Percentiles rank a stretch among this genome's conserved stretches.
phyloP scores from a whole-genome alignment of 2,797 vertebrate genomes.

The Lates japonicus region DNA sequence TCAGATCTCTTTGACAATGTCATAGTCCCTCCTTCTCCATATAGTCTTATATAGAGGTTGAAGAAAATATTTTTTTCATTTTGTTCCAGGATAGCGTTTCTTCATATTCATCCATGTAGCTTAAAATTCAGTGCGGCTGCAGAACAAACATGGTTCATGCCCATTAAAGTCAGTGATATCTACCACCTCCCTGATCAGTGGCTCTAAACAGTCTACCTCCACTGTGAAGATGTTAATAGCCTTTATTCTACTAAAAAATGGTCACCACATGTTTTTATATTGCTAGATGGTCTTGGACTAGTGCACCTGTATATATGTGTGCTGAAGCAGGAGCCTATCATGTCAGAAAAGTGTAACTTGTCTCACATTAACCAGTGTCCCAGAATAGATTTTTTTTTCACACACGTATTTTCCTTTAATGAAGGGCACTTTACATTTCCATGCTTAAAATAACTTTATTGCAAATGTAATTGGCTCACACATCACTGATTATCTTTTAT shows the following conservation, averaged over 20 bases:
- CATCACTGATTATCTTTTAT: conserved; percentile 45
- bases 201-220: not conserved
- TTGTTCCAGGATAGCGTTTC: not conserved
- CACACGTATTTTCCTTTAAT: conserved; percentile 21
- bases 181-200: not conserved
- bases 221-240: not conserved
- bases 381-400: too few species aligned
- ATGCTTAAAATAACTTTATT: conserved; percentile 41
- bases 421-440: conserved; percentile 19
- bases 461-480: conserved; percentile 26
- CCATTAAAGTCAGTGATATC: not conserved
- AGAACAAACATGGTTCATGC: not conserved
- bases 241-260: not conserved
- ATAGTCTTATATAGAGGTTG: too few species aligned
- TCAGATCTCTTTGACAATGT: not conserved
- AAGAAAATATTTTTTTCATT: not conserved
- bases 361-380: too few species aligned
- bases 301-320: too few species aligned
- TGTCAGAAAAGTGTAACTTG: too few species aligned
- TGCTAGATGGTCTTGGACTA: not conserved
- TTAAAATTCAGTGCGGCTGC: too few species aligned
- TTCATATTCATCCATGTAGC: too few species aligned
- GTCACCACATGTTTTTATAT: conserved; percentile 3
- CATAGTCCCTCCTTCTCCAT: too few species aligned
- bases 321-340: too few species aligned